These are phyloP conservation scores for Anoplophora glabripennis DNA, from an alignment of 1,140 invertebrate genomes.

Conservation along the genomic window DNA sequence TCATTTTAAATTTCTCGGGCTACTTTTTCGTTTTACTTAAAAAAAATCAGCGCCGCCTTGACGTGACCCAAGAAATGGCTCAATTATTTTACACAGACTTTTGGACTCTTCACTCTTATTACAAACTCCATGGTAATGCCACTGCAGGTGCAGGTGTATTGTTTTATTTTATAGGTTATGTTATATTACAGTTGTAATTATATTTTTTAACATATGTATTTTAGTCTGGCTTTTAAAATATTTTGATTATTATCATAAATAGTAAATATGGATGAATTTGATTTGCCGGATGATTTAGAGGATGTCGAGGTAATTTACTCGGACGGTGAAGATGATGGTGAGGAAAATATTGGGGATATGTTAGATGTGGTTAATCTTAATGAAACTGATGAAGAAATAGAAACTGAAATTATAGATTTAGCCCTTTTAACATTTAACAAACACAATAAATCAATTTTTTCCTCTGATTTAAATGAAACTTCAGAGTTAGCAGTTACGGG, in stretches of 20 bases:
- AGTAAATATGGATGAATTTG: slow-evolving; percentile 27
- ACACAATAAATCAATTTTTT: slow-evolving; percentile 50
- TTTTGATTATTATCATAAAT: background rate
- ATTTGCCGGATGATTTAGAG: slow-evolving; percentile 27
- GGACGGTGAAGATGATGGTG: slow-evolving; percentile 34
- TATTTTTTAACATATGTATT: too few species aligned
- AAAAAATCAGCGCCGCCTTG: too few species aligned
- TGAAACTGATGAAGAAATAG: slow-evolving; percentile 33
- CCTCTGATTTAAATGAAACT: slow-evolving; percentile 56
- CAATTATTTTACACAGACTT: too few species aligned
- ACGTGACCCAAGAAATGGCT: too few species aligned
- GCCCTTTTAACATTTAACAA: slow-evolving; percentile 47
- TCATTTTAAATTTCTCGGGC: too few species aligned
- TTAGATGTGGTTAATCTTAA: slow-evolving; percentile 27
- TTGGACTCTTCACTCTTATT: too few species aligned
- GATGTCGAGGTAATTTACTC: slow-evolving; percentile 44
- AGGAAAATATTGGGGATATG: slow-evolving; percentile 22
- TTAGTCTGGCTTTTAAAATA: too few species aligned
- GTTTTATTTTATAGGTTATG: too few species aligned
- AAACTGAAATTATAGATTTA: slow-evolving; percentile 45
- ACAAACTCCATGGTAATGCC: too few species aligned
- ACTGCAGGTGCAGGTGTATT: too few species aligned
- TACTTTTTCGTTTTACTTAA: too few species aligned
- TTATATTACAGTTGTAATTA: too few species aligned
- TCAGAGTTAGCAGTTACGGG: slow-evolving; percentile 72